A percentile compares a stretch with the other conserved stretches of the same genome.
phyloP scores from a whole-genome alignment of 2,113 vertebrate species.

The Nycticryphes semicollaris region DNA sequence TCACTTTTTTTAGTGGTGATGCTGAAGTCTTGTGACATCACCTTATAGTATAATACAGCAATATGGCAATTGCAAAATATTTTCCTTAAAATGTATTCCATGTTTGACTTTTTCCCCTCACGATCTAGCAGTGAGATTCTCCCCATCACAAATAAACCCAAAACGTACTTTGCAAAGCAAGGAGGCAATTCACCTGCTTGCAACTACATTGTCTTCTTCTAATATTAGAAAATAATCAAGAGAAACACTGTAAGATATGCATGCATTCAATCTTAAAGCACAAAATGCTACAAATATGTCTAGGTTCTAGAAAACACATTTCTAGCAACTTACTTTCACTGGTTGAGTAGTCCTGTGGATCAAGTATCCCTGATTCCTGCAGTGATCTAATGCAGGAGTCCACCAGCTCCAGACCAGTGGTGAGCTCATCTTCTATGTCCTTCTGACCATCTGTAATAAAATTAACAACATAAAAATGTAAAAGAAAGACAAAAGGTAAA shows the following conservation, averaged over 20 bases:
- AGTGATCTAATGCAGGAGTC: constrained; percentile 97
- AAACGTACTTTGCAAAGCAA: neutral
- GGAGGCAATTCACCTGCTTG: neutral
- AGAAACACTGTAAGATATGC: neutral
- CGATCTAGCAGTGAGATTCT: neutral
- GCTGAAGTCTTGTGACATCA: neutral
- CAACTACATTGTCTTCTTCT: neutral
- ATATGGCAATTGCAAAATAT: neutral
- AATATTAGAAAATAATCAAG: neutral
- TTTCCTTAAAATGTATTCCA: neutral
- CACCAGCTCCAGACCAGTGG: constrained; percentile 95
- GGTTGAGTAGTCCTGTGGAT: constrained; percentile 90
- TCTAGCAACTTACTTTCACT: constrained; percentile 85
- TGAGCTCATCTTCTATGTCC: constrained; percentile 97
- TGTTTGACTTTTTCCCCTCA: neutral
- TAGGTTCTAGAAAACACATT: neutral
- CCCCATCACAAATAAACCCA: neutral
- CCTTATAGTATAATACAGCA: neutral
- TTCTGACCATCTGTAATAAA: constrained; percentile 89
- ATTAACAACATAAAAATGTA: neutral
- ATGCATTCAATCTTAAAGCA: neutral
- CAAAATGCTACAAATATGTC: neutral
- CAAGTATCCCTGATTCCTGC: constrained; percentile 96
- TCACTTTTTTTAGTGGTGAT: neutral
- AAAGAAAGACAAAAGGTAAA: neutral